phyloP scores from a whole-genome alignment of 2,888 invertebrate species.

The Apodemia hepburni region DNA sequence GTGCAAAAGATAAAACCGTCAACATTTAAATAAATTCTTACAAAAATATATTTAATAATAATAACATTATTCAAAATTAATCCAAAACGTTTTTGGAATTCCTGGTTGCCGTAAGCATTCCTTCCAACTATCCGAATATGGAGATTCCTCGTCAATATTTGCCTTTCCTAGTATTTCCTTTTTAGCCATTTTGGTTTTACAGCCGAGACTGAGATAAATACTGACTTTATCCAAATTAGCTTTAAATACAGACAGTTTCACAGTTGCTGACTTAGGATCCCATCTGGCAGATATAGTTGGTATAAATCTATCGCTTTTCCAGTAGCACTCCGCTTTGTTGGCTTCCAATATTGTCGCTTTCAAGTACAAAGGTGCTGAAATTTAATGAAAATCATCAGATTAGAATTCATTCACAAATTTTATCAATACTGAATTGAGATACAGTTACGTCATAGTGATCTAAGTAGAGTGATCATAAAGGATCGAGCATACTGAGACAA shows the following conservation, averaged over 20 bases:
- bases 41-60: slow-evolving; percentile 5
- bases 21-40: not conserved
- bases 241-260: slow-evolving; percentile 82
- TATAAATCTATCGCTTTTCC: slow-evolving; percentile 87
- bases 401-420: too few relatives aligned
- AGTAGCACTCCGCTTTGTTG: slow-evolving; percentile 78
- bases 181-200: slow-evolving; percentile 84
- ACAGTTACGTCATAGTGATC: too few relatives aligned
- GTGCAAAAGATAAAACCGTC: slow-evolving; percentile 7
- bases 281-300: slow-evolving; percentile 90
- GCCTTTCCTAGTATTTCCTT: slow-evolving; percentile 85
- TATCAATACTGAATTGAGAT: too few relatives aligned
- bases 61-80: slow-evolving; percentile 72
- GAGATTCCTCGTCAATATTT: slow-evolving; percentile 81
- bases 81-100: slow-evolving; percentile 79
- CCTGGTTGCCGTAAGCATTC: slow-evolving; percentile 79
- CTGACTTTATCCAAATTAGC: slow-evolving; percentile 82
- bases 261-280: slow-evolving; percentile 82
- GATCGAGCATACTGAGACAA: too few relatives aligned
- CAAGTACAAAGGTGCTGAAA: slow-evolving; percentile 84
- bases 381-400: not conserved
- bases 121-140: slow-evolving; percentile 81
- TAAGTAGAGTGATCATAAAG: too few relatives aligned
- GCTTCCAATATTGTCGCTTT: slow-evolving; percentile 88
- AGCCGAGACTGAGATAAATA: slow-evolving; percentile 83